Percentiles rank a stretch among this genome's conserved stretches.
Conservation (phyloP, 2,113 vertebrate species). For the Bubo bubo region DNA sequence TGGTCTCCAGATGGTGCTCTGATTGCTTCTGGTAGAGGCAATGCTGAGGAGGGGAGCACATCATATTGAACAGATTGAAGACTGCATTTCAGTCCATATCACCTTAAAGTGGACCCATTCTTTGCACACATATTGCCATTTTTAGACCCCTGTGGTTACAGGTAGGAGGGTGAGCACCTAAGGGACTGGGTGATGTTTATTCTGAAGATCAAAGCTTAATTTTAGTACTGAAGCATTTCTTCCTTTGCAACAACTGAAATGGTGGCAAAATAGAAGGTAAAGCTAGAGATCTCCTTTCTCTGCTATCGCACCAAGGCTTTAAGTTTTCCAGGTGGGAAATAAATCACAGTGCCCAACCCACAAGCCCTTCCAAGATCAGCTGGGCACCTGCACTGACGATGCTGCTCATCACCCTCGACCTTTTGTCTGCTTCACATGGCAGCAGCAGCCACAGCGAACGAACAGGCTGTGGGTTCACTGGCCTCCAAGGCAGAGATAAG, state of each 20-base stretch:
- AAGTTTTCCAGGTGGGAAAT: not conserved
- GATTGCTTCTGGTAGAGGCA: not conserved
- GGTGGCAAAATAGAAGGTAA: too few relatives aligned
- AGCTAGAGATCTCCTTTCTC: not conserved
- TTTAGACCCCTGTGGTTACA: not conserved
- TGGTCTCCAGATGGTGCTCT: not conserved
- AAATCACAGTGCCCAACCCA: not conserved
- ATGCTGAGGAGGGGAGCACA: not conserved
- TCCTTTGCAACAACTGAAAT: not conserved
- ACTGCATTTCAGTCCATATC: not conserved
- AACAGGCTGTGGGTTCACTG: not conserved
- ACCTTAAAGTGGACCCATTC: not conserved
- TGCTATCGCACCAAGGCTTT: not conserved
- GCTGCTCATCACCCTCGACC: not conserved
- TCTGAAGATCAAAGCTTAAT: not conserved
- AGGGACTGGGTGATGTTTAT: not conserved
- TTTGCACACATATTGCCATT: not conserved
- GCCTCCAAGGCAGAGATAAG: not conserved
- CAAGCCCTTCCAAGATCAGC: not conserved
- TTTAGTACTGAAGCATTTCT: not conserved
- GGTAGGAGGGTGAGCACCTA: not conserved
- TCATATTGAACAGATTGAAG: not conserved
- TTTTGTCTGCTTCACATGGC: not conserved
- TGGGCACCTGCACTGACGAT: accelerated
- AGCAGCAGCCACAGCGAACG: not conserved